phyloP scores from a whole-genome alignment of 2,113 vertebrate genomes.

The Peromyscus polionotus region DNA sequence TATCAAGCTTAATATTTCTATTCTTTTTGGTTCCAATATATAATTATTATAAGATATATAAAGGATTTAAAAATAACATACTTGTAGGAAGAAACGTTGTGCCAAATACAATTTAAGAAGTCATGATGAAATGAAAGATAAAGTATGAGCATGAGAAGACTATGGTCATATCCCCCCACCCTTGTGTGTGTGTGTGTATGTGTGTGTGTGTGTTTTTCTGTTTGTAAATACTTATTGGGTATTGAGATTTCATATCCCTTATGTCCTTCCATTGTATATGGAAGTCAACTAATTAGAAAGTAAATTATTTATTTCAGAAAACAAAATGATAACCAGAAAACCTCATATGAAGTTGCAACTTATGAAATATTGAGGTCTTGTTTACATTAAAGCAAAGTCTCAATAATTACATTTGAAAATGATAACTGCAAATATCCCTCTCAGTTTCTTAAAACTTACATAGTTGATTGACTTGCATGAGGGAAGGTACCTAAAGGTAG shows the following conservation, averaged over 20 bases:
- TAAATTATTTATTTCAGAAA: constrained; percentile 41
- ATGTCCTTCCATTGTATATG: neutral
- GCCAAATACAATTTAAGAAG: constrained; percentile 26
- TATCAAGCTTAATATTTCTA: neutral
- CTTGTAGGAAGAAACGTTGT: constrained; percentile 25
- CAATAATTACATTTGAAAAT: neutral
- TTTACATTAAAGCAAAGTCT: constrained; percentile 12
- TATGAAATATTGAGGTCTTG: constrained; percentile 42
- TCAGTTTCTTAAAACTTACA: neutral
- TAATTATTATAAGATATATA: neutral
- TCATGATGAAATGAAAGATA: neutral
- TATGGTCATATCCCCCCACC: too few species aligned
- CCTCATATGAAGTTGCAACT: neutral
- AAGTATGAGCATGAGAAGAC: neutral
- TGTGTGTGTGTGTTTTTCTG: rapidly evolving
- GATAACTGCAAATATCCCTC: neutral
- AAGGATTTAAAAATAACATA: neutral
- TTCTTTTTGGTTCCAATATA: constrained; percentile 13
- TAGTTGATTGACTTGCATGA: neutral
- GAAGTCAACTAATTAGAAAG: constrained; percentile 44
- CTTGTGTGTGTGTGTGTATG: neutral
- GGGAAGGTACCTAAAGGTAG: neutral
- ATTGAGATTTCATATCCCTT: neutral
- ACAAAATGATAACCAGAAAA: neutral
- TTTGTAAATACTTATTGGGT: neutral